Base-by-base conservation (phyloP, 2,797 vertebrate species). In the Gymnothorax reevesii region DNA sequence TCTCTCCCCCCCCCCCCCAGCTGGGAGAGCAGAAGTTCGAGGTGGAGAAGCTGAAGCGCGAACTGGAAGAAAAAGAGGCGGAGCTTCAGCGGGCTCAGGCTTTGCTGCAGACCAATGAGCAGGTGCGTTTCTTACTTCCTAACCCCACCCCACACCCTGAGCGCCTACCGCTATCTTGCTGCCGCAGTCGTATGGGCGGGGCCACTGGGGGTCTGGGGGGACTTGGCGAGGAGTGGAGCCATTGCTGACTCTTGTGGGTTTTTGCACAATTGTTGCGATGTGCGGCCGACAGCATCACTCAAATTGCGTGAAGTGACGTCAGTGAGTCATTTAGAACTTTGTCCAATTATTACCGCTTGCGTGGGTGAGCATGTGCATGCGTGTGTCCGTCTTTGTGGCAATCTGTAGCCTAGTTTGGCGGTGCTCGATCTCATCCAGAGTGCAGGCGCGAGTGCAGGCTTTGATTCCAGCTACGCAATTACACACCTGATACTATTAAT, bases 21-120 rank as follows among this genome's bases (percentile, higher is more conserved):
- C 85, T 99, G 90, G 98, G 99, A 83, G 98, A 99, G 89, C 98
- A 99, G 93, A 98, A 93, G 5, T 92, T 98, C 94, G 97, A 97
- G 92, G 91, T 98, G 92, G 97, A 99, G 86, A 97, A 94, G 91
- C 92, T 99, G 90, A 95, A 89, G 92, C 94, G 96, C 84, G 97
- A 98, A 87, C 90, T 99, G 91, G 95, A 96, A 0, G 94, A 97
- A 83, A 97, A 96, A 88, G 91, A 93, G 42, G 93, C 96, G 0
- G 98, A 99, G 90, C 91, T 99, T 89, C 93, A 86, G 1, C 94
- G 89, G 25, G 86, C 95, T 0, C 97, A 96, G 87, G 90, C 90
- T 27, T 95, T 92, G 0, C 93, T 99, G 92, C 94, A 95, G 91
- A 95, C 75, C 55, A 95, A 94, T 1, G 95, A 97, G 92, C 95